Evolutionary conservation across 2,888 invertebrate genomes (phyloP).

Genomic region (Allophyes oxyacanthae): DNA sequence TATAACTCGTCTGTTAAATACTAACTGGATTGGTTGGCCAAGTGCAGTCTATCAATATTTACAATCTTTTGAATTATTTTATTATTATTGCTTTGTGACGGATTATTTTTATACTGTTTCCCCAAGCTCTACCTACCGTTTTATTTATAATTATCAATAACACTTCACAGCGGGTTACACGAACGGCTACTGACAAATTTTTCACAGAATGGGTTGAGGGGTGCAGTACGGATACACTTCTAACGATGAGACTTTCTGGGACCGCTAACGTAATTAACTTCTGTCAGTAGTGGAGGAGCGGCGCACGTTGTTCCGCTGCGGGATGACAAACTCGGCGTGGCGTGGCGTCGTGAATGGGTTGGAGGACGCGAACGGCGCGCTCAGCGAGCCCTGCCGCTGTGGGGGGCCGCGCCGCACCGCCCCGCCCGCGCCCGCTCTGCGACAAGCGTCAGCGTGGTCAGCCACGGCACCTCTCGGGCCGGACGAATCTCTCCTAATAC

Average conservation of each 20-base stretch:
- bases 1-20: slow-evolving; percentile 8
- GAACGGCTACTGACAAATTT: slow-evolving; percentile 42
- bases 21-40: neutral
- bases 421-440: slow-evolving; percentile 31
- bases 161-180: slow-evolving; percentile 37
- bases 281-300: slow-evolving; percentile 75
- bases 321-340: slow-evolving; percentile 85
- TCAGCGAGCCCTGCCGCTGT: slow-evolving; percentile 71
- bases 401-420: slow-evolving; percentile 49
- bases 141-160: slow-evolving; percentile 28
- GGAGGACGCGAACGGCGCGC: slow-evolving; percentile 74
- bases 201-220: slow-evolving; percentile 27
- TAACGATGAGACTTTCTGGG: slow-evolving; percentile 28
- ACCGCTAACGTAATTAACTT: slow-evolving; percentile 50
- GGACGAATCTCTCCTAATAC: slow-evolving; percentile 34
- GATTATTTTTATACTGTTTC: slow-evolving; percentile 20
- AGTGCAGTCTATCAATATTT: slow-evolving; percentile 20
- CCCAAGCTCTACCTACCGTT: slow-evolving; percentile 32
- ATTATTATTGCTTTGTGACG: slow-evolving; percentile 49
- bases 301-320: slow-evolving; percentile 75
- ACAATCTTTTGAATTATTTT: slow-evolving; percentile 27
- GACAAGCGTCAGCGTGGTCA: slow-evolving; percentile 50
- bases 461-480: slow-evolving; percentile 28
- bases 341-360: slow-evolving; percentile 81
- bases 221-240: slow-evolving; percentile 27